These are phyloP conservation scores for Pheosia tremula DNA, from an alignment of 2,888 invertebrate genomes.

Conservation along the genomic window DNA sequence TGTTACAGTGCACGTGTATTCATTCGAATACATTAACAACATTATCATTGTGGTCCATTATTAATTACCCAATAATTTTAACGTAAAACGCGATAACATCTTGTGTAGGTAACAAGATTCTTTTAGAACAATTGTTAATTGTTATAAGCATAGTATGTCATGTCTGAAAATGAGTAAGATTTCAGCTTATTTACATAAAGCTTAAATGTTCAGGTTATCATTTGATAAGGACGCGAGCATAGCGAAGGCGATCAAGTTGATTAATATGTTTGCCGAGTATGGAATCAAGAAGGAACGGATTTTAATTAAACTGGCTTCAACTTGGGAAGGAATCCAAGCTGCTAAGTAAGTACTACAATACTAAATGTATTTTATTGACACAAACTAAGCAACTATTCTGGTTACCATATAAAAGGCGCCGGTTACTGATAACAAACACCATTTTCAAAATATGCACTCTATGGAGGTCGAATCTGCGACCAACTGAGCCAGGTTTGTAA, in stretches of 20 bases:
- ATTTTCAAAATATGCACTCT: too few species aligned
- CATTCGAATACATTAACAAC: too few species aligned
- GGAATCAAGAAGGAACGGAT: slow-evolving; percentile 97
- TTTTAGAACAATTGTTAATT: too few species aligned
- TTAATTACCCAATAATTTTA: background rate
- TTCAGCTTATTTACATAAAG: background rate
- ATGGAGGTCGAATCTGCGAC: too few species aligned
- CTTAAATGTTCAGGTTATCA: slow-evolving; percentile 88
- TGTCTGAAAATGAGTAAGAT: background rate
- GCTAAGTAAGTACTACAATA: slow-evolving; percentile 88
- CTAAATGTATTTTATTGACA: background rate
- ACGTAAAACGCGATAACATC: background rate
- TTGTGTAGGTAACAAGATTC: too few species aligned
- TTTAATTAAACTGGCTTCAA: slow-evolving; percentile 98
- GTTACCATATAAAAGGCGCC: too few species aligned
- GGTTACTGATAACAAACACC: too few species aligned
- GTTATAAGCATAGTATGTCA: too few species aligned
- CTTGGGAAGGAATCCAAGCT: slow-evolving; percentile 99
- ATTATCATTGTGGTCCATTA: background rate
- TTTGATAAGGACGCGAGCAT: slow-evolving; percentile 97
- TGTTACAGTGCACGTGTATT: too few species aligned
- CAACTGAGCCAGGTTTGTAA: too few species aligned
- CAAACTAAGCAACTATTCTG: too few species aligned
- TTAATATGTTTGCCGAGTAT: slow-evolving; percentile 94
- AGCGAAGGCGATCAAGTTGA: slow-evolving; percentile 94